A percentile compares a stretch with the other conserved stretches of the same genome.
These are phyloP conservation scores for Anthonomus grandis DNA, from an alignment of 1,140 invertebrate genomes.

Conservation along the genomic window DNA sequence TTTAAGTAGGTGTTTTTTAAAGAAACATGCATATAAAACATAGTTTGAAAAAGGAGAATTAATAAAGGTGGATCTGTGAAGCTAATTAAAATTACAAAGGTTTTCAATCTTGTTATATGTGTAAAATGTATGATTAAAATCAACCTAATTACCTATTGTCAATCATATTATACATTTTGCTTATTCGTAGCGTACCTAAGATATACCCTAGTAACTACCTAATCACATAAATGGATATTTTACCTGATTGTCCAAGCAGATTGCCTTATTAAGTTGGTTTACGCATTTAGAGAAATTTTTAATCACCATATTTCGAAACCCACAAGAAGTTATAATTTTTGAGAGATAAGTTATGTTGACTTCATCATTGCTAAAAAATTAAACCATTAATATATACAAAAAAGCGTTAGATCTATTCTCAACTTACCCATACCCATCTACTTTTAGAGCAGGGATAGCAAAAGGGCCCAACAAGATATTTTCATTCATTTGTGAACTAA, in stretches of 20 bases:
- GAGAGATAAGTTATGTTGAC: constrained; percentile 22
- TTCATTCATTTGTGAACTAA: constrained; percentile 17
- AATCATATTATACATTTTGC: neutral
- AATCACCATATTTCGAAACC: constrained; percentile 24
- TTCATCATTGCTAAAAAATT: constrained; percentile 22
- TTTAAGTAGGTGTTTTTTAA: too few relatives aligned
- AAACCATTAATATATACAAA: neutral
- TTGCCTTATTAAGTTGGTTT: constrained; percentile 8
- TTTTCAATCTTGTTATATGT: too few relatives aligned
- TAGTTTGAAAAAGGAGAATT: too few relatives aligned
- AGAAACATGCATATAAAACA: too few relatives aligned
- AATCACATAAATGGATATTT: neutral
- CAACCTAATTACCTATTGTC: too few relatives aligned
- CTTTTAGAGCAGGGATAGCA: constrained; percentile 25
- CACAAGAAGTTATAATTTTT: constrained; percentile 12
- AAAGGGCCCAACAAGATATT: constrained; percentile 22
- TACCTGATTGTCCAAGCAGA: constrained; percentile 13
- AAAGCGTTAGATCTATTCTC: neutral
- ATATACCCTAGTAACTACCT: too few relatives aligned
- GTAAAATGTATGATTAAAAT: too few relatives aligned
- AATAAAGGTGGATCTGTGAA: too few relatives aligned
- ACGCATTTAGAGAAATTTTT: constrained; percentile 25
- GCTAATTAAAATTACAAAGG: too few relatives aligned
- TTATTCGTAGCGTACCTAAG: neutral
- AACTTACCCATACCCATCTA: constrained; percentile 27